phyloP scores from a whole-genome alignment of 2,113 vertebrate genomes.

The Atherinomorus stipes region DNA sequence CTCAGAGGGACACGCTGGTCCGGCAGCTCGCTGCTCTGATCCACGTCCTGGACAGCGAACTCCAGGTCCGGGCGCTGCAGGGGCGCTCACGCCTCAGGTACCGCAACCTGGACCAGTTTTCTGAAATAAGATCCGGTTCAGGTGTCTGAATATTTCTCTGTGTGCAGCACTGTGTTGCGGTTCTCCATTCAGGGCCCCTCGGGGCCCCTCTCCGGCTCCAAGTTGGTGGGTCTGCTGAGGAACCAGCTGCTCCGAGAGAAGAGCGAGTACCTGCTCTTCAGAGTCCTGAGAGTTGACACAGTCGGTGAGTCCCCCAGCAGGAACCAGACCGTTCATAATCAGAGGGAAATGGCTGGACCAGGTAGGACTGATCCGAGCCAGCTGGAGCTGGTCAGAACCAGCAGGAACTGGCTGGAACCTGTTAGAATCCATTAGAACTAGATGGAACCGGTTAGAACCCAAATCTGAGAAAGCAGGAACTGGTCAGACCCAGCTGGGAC shows the following conservation, averaged over 20 bases:
- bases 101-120: rapidly evolving
- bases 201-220: slow-evolving; percentile 82
- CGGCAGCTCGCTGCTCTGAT: slow-evolving; percentile 89
- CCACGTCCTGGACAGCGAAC: slow-evolving; percentile 86
- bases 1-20: slow-evolving; percentile 88
- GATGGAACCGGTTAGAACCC: no score
- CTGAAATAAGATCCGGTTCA: no score
- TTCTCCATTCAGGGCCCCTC: slow-evolving; percentile 85
- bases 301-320: slow-evolving; percentile 78
- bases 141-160: not conserved
- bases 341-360: not conserved
- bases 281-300: slow-evolving; percentile 89
- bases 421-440: no score
- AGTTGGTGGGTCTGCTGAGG: slow-evolving; percentile 82
- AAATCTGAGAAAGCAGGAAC: no score
- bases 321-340: not conserved
- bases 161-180: slow-evolving; percentile 85
- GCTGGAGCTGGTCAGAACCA: no score
- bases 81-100: slow-evolving; percentile 92
- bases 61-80: slow-evolving; percentile 87
- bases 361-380: no score
- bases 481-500: no score
- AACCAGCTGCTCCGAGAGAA: slow-evolving; percentile 87
- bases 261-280: slow-evolving; percentile 89
- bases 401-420: no score